Conservation (phyloP, 2,797 vertebrate species). For the Salmo trutta region DNA sequence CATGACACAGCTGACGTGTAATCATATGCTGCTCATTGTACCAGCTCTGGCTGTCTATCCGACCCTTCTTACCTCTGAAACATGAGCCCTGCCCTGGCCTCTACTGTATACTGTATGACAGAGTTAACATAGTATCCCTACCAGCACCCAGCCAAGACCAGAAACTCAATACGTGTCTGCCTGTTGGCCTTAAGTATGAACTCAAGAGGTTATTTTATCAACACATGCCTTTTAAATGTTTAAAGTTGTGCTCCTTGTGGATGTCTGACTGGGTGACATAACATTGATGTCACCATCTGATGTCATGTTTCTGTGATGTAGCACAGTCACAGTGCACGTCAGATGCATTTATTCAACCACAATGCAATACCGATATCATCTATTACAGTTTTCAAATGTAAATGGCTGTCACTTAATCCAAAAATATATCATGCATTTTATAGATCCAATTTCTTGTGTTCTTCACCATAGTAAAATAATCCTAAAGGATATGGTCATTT, state of each 20-base stretch:
- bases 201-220: background rate
- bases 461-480: background rate
- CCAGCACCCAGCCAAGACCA: slow-evolving; percentile 26
- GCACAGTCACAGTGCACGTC: background rate
- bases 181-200: background rate
- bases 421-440: background rate
- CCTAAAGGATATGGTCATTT: background rate
- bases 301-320: background rate
- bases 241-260: background rate
- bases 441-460: background rate
- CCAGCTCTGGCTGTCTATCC: slow-evolving; percentile 49
- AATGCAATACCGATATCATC: background rate
- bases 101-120: slow-evolving; percentile 54
- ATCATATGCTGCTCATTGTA: slow-evolving; percentile 73
- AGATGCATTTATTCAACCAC: background rate
- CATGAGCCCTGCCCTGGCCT: slow-evolving; percentile 54
- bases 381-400: background rate
- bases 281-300: background rate
- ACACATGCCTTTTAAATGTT: background rate
- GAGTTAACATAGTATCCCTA: slow-evolving; percentile 47
- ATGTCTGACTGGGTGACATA: background rate
- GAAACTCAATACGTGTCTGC: slow-evolving; percentile 1
- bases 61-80: slow-evolving; percentile 72
- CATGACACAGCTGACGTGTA: slow-evolving; percentile 72
- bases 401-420: background rate